These are phyloP conservation scores for Gymnopithys bicolor DNA, from an alignment of 2,797 vertebrate species.

Conservation along the genomic window DNA sequence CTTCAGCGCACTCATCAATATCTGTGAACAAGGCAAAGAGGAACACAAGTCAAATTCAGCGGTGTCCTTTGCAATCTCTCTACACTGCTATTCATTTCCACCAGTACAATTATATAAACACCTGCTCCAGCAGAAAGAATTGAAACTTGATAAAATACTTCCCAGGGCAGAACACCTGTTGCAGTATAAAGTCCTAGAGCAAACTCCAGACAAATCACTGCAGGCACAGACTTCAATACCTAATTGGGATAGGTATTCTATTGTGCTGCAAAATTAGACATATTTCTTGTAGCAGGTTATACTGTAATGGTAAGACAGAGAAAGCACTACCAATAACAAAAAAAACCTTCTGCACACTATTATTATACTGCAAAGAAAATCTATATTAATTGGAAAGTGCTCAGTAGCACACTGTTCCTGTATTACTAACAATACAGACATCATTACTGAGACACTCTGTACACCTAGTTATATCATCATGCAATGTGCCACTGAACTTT, in stretches of 20 bases:
- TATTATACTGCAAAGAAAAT: neutral
- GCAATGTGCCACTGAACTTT: neutral
- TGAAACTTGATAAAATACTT: neutral
- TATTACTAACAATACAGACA: neutral
- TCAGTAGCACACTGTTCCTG: neutral
- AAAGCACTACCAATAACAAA: neutral
- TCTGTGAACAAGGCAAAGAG: constrained; percentile 76
- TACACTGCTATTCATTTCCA: neutral
- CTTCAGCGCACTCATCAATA: constrained; percentile 93
- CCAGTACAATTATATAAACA: neutral
- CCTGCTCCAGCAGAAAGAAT: neutral
- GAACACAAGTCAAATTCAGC: neutral
- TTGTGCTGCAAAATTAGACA: neutral
- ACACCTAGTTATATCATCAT: neutral
- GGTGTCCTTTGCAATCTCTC: neutral
- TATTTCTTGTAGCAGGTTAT: neutral
- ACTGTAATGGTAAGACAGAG: neutral
- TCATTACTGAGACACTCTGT: neutral
- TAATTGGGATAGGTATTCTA: neutral
- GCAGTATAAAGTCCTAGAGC: neutral
- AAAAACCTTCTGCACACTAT: neutral
- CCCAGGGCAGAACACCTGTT: neutral
- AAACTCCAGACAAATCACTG: neutral
- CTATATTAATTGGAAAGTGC: neutral
- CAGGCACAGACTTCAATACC: neutral